Evolutionary conservation across 2,888 invertebrate genomes (phyloP).

Genomic region (Dione juno): DNA sequence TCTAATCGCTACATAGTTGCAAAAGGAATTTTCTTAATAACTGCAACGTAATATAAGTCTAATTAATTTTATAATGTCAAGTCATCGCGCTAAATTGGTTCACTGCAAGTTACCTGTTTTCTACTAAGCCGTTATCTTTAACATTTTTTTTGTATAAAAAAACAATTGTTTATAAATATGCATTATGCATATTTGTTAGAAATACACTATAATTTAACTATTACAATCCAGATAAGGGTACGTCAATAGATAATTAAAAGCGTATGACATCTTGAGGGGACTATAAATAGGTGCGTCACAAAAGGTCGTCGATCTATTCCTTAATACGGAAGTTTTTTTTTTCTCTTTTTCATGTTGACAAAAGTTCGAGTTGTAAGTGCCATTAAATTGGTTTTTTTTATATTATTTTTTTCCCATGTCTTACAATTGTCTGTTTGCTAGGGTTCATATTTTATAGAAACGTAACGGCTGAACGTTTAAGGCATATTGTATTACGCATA

Average conservation of each 20-base stretch:
- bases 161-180: neutral
- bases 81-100: slow-evolving; percentile 34
- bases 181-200: slow-evolving; percentile 2
- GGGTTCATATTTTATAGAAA: slow-evolving; percentile 38
- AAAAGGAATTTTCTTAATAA: slow-evolving; percentile 30
- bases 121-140: slow-evolving; percentile 2
- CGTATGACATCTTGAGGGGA: slow-evolving; percentile 25
- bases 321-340: slow-evolving; percentile 46
- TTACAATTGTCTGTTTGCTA: slow-evolving; percentile 38
- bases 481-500: neutral
- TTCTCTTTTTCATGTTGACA: slow-evolving; percentile 49
- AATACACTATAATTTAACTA: slow-evolving; percentile 4
- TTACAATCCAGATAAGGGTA: slow-evolving; percentile 7
- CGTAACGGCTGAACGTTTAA: slow-evolving; percentile 10
- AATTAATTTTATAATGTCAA: slow-evolving; percentile 29
- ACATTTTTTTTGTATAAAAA: neutral
- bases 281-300: slow-evolving; percentile 20
- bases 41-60: slow-evolving; percentile 22
- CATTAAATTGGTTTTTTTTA: slow-evolving; percentile 52
- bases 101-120: slow-evolving; percentile 22
- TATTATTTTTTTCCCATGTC: slow-evolving; percentile 42
- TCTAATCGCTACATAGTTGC: slow-evolving; percentile 5
- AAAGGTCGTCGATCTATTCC: slow-evolving; percentile 45
- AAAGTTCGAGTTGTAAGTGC: slow-evolving; percentile 55
- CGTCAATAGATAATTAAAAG: slow-evolving; percentile 16